A percentile compares a stretch with the other conserved stretches of the same genome.
These are phyloP conservation scores for Caenorhabditis becei DNA, from an alignment of 2,888 invertebrate species.

Conservation along the genomic window DNA sequence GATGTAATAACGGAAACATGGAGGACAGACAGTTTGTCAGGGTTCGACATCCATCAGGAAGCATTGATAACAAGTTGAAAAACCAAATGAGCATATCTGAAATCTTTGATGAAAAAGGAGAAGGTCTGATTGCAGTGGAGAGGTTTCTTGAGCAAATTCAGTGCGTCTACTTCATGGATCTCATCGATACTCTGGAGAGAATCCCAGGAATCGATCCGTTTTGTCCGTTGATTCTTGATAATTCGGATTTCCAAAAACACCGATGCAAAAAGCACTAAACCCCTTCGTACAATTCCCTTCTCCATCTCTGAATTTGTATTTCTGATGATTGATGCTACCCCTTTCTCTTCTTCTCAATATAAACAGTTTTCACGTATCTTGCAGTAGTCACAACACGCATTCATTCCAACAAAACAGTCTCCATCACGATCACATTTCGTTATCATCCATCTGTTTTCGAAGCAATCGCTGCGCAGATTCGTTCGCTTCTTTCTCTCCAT, in stretches of 20 bases:
- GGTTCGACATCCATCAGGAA: constrained; percentile 22
- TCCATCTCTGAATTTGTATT: constrained; percentile 1
- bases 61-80: not conserved
- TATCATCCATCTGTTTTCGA: constrained; percentile 31
- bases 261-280: constrained; percentile 12
- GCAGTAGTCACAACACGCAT: constrained; percentile 1
- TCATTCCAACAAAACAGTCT: constrained; percentile 41
- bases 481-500: constrained; percentile 15
- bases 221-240: not conserved
- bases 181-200: not conserved
- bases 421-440: not conserved
- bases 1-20: constrained; percentile 1
- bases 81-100: constrained; percentile 3
- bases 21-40: not conserved
- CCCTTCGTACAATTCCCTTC: not conserved
- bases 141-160: constrained; percentile 23
- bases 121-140: constrained; percentile 20
- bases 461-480: constrained; percentile 8
- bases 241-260: not conserved
- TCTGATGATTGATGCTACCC: constrained; percentile 21
- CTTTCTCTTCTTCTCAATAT: not conserved
- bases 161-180: constrained; percentile 21
- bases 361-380: constrained; percentile 14
- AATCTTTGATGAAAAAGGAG: not conserved
- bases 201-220: constrained; percentile 13